Evolutionary conservation across 2,113 vertebrate species (phyloP).

Genomic region (Anoura caudifer): DNA sequence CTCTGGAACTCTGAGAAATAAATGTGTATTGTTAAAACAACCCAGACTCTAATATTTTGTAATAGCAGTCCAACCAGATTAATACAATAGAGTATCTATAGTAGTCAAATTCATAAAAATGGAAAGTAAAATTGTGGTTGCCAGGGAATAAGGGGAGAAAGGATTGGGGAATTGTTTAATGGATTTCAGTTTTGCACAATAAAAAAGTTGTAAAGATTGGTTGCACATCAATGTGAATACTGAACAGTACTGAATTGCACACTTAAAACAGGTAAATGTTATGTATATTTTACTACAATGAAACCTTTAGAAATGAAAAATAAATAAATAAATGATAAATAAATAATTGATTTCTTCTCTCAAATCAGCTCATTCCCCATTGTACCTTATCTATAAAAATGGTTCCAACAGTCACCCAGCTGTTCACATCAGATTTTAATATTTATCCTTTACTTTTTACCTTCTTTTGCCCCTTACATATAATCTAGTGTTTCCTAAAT

Average conservation of each 20-base stretch:
- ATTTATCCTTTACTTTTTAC: background rate
- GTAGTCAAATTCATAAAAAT: background rate
- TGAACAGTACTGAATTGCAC: background rate
- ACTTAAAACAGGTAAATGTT: background rate
- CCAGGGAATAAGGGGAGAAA: background rate
- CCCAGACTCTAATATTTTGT: too few species aligned
- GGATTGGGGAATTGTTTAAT: background rate
- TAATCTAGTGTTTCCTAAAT: background rate
- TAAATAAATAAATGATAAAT: background rate
- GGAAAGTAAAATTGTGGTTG: background rate
- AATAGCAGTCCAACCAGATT: background rate
- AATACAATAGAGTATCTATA: background rate
- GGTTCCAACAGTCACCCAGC: background rate
- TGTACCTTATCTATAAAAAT: background rate
- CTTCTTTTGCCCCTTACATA: background rate
- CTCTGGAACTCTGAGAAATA: background rate
- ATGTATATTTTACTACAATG: background rate
- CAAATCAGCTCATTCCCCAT: background rate
- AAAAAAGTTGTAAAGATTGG: background rate
- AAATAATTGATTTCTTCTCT: background rate
- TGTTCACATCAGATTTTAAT: background rate
- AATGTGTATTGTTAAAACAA: background rate
- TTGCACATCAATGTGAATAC: background rate
- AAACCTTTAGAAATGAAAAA: background rate
- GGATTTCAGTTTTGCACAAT: background rate